phyloP scores from a whole-genome alignment of 2,797 vertebrate species.

The Parotocinclus haroldoi region DNA sequence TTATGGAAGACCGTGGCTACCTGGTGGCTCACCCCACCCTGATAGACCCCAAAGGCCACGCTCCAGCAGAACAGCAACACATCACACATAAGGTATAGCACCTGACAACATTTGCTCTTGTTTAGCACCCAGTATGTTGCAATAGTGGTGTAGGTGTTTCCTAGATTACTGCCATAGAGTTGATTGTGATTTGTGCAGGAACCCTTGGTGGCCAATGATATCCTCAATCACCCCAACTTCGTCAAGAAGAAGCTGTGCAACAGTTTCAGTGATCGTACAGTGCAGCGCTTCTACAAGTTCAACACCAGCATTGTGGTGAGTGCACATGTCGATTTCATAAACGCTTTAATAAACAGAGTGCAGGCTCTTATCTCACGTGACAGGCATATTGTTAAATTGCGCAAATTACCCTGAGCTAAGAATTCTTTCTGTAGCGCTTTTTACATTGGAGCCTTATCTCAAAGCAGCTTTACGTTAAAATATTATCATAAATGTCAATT shows the following conservation, averaged over 20 bases:
- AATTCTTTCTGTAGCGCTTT: too few relatives aligned
- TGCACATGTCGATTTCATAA: background rate
- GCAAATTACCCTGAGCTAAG: too few relatives aligned
- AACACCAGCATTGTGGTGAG: conserved; percentile 92
- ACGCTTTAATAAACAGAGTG: too few relatives aligned
- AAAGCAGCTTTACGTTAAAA: too few relatives aligned
- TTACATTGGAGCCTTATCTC: too few relatives aligned
- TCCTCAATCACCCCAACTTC: conserved; percentile 96
- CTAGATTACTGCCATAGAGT: background rate
- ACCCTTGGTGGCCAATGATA: conserved; percentile 95
- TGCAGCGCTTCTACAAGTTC: conserved; percentile 97
- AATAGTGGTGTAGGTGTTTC: too few relatives aligned
- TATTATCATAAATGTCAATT: too few relatives aligned
- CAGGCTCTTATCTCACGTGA: too few relatives aligned
- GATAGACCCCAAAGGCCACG: conserved; percentile 96
- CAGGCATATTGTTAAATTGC: too few relatives aligned
- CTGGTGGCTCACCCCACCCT: conserved; percentile 95
- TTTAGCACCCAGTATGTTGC: too few relatives aligned
- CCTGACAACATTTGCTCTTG: too few relatives aligned
- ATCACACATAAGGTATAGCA: conserved; percentile 92
- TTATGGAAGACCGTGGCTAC: conserved; percentile 98
- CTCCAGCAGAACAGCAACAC: conserved; percentile 95
- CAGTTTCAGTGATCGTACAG: conserved; percentile 97
- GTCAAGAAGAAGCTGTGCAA: conserved; percentile 97
- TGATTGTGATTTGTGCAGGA: conserved; percentile 68